Conservation (phyloP, 2,797 vertebrate species). For the Arctocebus calabarensis region DNA sequence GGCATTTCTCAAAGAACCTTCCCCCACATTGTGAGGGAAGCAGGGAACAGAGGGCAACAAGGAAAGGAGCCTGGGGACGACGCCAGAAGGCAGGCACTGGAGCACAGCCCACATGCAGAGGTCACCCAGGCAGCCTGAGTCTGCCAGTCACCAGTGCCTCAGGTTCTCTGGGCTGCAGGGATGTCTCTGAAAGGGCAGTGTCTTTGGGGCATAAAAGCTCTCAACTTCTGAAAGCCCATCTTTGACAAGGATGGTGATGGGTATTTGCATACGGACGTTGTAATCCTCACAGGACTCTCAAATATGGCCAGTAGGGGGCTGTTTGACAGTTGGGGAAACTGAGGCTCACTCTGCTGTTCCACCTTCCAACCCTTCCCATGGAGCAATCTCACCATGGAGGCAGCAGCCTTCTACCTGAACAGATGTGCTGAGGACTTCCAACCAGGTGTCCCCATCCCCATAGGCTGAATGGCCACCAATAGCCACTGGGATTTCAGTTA, state of each 20-base stretch:
- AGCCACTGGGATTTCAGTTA: neutral
- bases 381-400: accelerated
- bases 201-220: neutral
- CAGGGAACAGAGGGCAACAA: accelerated
- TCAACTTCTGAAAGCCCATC: accelerated
- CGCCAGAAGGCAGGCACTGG: neutral
- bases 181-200: neutral
- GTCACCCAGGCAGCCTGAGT: neutral
- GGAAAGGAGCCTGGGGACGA: neutral
- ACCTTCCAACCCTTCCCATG: neutral
- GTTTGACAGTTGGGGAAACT: neutral
- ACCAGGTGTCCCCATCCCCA: neutral
- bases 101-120: neutral
- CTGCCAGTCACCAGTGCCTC: neutral
- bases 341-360: neutral
- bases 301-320: neutral
- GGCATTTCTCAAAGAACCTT: neutral
- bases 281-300: accelerated
- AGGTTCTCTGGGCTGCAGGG: neutral
- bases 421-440: neutral
- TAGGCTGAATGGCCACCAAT: neutral
- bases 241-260: neutral
- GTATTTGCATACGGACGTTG: accelerated
- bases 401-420: neutral
- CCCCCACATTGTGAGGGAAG: no score